A percentile compares a stretch with the other conserved stretches of the same genome.
These are phyloP conservation scores for Malurus cyaneus DNA, from an alignment of 2,113 vertebrate species.

Conservation along the genomic window DNA sequence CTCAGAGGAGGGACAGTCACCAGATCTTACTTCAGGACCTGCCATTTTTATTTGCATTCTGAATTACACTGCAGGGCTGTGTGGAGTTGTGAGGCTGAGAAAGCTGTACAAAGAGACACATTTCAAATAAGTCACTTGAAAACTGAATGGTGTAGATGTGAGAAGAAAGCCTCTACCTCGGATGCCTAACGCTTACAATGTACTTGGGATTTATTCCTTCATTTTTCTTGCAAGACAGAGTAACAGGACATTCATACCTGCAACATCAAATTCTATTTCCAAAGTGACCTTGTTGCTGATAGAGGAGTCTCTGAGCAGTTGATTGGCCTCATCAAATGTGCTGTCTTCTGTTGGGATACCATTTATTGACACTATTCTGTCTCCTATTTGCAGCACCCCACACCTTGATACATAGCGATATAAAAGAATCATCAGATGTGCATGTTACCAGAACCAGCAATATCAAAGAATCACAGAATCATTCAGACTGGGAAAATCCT, in stretches of 20 bases:
- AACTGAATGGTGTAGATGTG: background rate
- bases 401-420: conserved; percentile 77
- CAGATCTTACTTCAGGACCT: background rate
- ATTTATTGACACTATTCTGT: conserved; percentile 94
- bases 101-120: background rate
- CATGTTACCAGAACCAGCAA: background rate
- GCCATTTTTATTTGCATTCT: background rate
- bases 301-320: conserved; percentile 93
- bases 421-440: background rate
- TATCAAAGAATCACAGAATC: background rate
- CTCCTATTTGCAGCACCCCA: conserved; percentile 96
- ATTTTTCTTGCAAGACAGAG: background rate
- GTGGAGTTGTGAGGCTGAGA: background rate
- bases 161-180: background rate
- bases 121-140: conserved; percentile 5
- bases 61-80: background rate
- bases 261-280: conserved; percentile 99
- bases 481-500: background rate
- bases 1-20: background rate
- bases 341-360: conserved; percentile 95
- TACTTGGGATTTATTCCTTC: background rate
- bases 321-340: conserved; percentile 96
- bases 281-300: conserved; percentile 93
- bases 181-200: background rate
- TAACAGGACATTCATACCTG: conserved; percentile 77